Percentiles rank a stretch among this genome's conserved stretches.
Evolutionary conservation across 2,888 invertebrate genomes (phyloP).

Genomic region (Mimas tiliae): DNA sequence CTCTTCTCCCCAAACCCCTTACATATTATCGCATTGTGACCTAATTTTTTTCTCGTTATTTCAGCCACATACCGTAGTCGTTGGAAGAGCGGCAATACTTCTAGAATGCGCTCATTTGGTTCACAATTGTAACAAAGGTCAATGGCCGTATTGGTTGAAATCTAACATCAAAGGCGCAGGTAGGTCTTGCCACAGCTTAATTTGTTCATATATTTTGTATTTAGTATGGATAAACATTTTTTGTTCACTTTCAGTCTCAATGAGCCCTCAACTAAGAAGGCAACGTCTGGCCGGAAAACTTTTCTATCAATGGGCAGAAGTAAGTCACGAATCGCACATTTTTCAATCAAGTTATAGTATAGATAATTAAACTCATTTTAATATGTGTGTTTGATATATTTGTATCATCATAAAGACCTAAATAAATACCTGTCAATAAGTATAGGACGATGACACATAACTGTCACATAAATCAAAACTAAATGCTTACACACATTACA

Average conservation of each 20-base stretch:
- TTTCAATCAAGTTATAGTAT: background rate
- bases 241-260: slow-evolving; percentile 59
- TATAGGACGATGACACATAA: too few species aligned
- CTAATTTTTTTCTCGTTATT: slow-evolving; percentile 41
- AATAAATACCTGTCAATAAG: too few species aligned
- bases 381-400: too few species aligned
- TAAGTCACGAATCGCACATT: slow-evolving; percentile 54
- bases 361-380: too few species aligned
- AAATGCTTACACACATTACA: too few species aligned
- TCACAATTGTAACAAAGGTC: slow-evolving; percentile 98
- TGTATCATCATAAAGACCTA: too few species aligned
- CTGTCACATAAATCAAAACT: too few species aligned
- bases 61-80: slow-evolving; percentile 96
- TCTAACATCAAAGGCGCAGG: slow-evolving; percentile 85
- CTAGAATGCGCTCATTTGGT: slow-evolving; percentile 98
- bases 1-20: too few species aligned
- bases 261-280: slow-evolving; percentile 71
- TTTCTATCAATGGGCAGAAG: slow-evolving; percentile 99
- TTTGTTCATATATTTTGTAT: background rate
- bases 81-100: slow-evolving; percentile 95
- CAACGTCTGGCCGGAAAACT: slow-evolving; percentile 96
- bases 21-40: too few species aligned
- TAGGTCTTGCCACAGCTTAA: slow-evolving; percentile 38
- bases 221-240: background rate
- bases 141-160: slow-evolving; percentile 99